phyloP scores from a whole-genome alignment of 37 sponge, comb jelly and placozoan genomes.

The Theonella swinhoei region DNA sequence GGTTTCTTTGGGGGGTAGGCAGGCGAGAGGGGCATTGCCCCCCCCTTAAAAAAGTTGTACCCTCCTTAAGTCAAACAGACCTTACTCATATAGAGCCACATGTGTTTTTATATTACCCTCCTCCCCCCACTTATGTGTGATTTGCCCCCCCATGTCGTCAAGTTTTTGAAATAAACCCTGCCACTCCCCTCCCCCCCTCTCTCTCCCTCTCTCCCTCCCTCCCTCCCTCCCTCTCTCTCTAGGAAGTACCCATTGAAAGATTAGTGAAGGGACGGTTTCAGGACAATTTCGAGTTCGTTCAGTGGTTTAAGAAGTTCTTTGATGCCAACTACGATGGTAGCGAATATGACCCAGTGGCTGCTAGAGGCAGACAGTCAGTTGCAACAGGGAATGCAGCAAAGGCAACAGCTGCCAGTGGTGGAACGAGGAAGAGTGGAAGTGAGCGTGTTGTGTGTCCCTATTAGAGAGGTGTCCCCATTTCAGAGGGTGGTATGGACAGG shows the following conservation, averaged over 20 bases:
- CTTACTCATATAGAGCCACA: too few species aligned
- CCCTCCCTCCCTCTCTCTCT: background rate
- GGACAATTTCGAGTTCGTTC: constrained; percentile 98
- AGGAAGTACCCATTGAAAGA: constrained; percentile 89
- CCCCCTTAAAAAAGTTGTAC: too few species aligned
- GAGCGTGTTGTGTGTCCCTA: too few species aligned
- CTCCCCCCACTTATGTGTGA: background rate
- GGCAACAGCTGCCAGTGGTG: background rate
- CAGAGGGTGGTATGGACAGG: too few species aligned
- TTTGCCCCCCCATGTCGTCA: background rate
- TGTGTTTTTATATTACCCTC: too few species aligned
- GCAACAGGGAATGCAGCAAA: constrained; percentile 47
- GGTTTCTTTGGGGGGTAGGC: too few species aligned
- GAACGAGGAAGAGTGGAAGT: constrained; percentile 6
- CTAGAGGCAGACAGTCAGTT: constrained; percentile 58
- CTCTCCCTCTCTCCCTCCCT: background rate
- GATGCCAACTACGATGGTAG: constrained; percentile 89
- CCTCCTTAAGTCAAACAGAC: too few species aligned
- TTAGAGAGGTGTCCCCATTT: too few species aligned
- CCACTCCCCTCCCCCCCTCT: too few species aligned
- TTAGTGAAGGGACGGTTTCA: constrained; percentile 95
- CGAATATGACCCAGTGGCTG: constrained; percentile 80
- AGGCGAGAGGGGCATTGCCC: too few species aligned
- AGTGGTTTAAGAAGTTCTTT: constrained; percentile 99
- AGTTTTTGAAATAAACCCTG: too few species aligned